Base-by-base conservation (phyloP, 2,888 invertebrate genomes). In the Tipula confusa region DNA sequence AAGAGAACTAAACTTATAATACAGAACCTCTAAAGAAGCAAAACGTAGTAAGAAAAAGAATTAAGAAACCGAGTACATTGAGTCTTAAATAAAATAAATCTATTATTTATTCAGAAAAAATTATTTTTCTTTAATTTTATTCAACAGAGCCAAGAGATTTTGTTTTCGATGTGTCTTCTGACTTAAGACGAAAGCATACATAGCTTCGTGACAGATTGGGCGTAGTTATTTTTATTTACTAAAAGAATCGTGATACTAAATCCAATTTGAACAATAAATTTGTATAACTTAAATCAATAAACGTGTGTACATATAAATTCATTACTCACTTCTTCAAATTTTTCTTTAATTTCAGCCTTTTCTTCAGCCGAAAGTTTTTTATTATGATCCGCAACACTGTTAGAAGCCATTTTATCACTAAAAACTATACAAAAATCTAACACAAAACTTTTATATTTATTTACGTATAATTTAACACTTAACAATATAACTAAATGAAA, bases 331-430 rank as follows among this genome's bases (percentile, higher is more conserved):
- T 93, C 92, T 86, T 91, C 91, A 88, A 95, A 95, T 88, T 94
- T 94, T 90, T 95, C 95, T 87, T 92, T 92, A 87, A 95, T 93
- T 90, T 95, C 95, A 85, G 92, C 90, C 87, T 92, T 92, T 90
- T 95, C 95, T 88, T 95, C 95, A 84, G 86, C 87, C 83, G 89
- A 89, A 84, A 89, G 86, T 84, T 87, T 88, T 87, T 89, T 89
- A 24, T 64, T 64, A 84, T 89, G 87, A 6, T 48, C 79, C 64
- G 24, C 64, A 24, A 83, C 79, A 87, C 88, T 89, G 84, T 88
- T 89, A 83, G 86, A 84, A 83, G 86, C 85, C 86, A 86, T 86
- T 84, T 85, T 85, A 33, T 48, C 79, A 83, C 64, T 38, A 38
- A 82, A 24, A 28, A 15, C 29, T 29, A 80, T 80, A 29, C 13